Base-by-base conservation (phyloP, 2,888 invertebrate species). In the Amiota communis region DNA sequence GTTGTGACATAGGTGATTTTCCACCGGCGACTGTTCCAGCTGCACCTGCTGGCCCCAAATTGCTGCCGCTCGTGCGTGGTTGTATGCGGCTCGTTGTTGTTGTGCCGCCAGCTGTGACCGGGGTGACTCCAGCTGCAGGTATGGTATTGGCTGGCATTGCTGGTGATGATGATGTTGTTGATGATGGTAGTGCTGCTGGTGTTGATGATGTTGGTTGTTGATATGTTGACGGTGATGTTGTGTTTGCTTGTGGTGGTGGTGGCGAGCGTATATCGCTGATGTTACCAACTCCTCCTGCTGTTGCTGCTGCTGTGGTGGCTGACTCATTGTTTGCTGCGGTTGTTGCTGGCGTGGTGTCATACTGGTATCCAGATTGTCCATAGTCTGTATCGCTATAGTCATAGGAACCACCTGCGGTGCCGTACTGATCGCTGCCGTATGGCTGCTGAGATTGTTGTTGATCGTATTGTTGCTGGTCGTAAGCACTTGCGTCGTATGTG, bases 1-100 rank as follows among this genome's bases (percentile, higher is more conserved):
- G 90, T 90, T 90, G 88, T 83, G 88, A 78, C 89, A 88, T n/a
- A 87, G 82, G 68, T 80, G 87, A 82, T 83, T 87, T 86, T 83
- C 82, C 80, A 78, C 82, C 76, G 81, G 80, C 71, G 81, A 81
- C 56, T 76, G 78, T 48, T 83, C 85, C 83, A 84, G 78, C 75
- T 79, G 85, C 51, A 87, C 77, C 75, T 88, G 86, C 67, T 86
- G 86, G 48, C 89, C 90, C 90, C 89, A 90, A 72, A 90, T 81
- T 53, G 85, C 88, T 85, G 76, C 87, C 80, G 89, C 89, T 74
- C 89, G 88, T 78, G 89, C 87, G 85, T 86, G 89, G 75, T 89
- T 90, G 88, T 80, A 77, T 70, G 78, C 87, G 87, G 89, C 89
- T 77, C 81, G 87, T 81, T 81, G 82, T 75, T 81, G 86, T 49